A percentile compares a stretch with the other conserved stretches of the same genome.
Conservation (phyloP, 2,113 vertebrate species). For the Uria lomvia region DNA sequence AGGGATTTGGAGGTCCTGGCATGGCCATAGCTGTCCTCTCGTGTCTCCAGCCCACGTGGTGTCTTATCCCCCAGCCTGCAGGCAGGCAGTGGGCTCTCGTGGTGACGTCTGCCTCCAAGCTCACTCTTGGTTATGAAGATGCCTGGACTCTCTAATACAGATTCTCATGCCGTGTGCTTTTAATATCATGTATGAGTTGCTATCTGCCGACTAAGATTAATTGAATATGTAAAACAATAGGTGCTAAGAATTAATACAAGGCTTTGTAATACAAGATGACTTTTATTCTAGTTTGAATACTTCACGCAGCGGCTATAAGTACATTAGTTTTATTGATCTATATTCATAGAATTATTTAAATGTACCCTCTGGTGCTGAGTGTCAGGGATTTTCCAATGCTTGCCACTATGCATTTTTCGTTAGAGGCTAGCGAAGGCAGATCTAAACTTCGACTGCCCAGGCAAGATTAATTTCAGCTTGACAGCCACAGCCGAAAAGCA, state of each 20-base stretch:
- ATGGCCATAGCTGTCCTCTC: background rate
- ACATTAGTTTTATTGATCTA: conserved; percentile 82
- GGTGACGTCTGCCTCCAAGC: background rate
- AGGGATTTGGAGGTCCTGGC: background rate
- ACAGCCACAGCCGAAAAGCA: conserved; percentile 44
- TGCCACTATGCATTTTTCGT: conserved; percentile 77
- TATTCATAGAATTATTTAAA: conserved; percentile 81
- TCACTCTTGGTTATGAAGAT: conserved; percentile 36
- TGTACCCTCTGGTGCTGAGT: conserved; percentile 74
- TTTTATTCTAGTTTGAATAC: conserved; percentile 72
- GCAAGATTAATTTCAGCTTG: conserved; percentile 75
- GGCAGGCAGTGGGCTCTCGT: background rate
- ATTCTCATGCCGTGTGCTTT: conserved; percentile 33
- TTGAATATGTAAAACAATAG: conserved; percentile 78
- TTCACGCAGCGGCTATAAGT: conserved; percentile 70
- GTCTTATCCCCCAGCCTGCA: background rate
- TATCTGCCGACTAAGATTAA: conserved; percentile 69
- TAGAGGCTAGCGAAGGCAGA: conserved; percentile 71
- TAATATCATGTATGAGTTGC: conserved; percentile 40
- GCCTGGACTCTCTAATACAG: conserved; percentile 19
- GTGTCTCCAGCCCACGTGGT: background rate
- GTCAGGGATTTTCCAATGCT: conserved; percentile 73
- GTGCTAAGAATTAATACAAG: conserved; percentile 72
- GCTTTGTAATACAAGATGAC: conserved; percentile 66
- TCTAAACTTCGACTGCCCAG: conserved; percentile 72